Percentiles rank a stretch among this genome's conserved stretches.
Conservation (phyloP, 2,888 invertebrate species). For the Amblyteles armatorius region DNA sequence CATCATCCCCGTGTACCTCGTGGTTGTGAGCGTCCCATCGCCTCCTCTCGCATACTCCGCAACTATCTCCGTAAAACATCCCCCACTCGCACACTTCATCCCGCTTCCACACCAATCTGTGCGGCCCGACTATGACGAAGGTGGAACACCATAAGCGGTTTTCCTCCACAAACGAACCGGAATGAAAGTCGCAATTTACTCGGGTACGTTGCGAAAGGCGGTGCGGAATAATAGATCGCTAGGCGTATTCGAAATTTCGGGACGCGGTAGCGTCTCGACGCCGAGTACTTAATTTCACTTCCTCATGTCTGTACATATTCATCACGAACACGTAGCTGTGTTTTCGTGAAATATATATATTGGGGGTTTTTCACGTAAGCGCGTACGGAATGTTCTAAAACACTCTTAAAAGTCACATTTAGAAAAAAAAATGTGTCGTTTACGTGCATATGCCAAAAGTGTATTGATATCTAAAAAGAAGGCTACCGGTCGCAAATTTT, state of each 20-base stretch:
- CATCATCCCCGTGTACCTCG: constrained; percentile 71
- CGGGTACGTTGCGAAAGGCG: neutral
- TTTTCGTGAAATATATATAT: too few species aligned
- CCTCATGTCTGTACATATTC: too few species aligned
- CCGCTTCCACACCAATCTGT: constrained; percentile 3
- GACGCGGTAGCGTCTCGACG: too few species aligned
- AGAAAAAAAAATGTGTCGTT: too few species aligned
- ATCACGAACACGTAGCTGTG: too few species aligned
- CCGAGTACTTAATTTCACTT: too few species aligned
- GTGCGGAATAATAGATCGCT: neutral
- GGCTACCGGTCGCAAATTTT: too few species aligned
- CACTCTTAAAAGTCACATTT: too few species aligned
- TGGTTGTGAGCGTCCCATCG: constrained; percentile 65
- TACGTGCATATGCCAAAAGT: too few species aligned
- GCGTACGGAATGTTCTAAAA: too few species aligned
- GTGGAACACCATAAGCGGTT: constrained; percentile 4
- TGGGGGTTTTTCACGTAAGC: too few species aligned
- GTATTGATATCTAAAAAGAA: too few species aligned
- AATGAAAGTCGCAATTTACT: neutral
- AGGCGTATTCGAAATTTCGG: neutral
- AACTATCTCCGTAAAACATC: constrained; percentile 32
- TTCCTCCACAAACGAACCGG: neutral
- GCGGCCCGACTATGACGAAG: constrained; percentile 29
- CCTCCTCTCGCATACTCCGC: constrained; percentile 37
- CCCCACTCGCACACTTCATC: constrained; percentile 29